Conservation (phyloP, 2,113 vertebrate species). For the Charina bottae region DNA sequence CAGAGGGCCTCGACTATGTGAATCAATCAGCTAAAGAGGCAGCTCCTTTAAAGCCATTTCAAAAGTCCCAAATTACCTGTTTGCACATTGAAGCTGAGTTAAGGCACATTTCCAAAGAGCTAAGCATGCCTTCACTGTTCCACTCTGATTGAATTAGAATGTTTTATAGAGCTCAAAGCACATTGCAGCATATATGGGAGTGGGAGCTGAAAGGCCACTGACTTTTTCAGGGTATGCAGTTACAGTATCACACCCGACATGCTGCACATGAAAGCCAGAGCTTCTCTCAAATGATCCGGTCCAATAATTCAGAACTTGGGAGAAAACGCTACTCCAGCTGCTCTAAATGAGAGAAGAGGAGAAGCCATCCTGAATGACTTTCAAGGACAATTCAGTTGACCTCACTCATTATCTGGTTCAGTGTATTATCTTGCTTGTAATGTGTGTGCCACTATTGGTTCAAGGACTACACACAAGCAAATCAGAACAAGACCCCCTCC, state of each 20-base stretch:
- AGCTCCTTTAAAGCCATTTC: background rate
- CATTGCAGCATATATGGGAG: background rate
- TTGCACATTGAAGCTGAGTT: background rate
- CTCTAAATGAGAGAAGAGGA: background rate
- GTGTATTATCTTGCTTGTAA: background rate
- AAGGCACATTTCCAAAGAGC: background rate
- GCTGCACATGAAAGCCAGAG: background rate
- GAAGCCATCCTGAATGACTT: background rate
- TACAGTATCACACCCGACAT: background rate
- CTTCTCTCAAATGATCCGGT: background rate
- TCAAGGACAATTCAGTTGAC: background rate
- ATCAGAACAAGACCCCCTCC: background rate
- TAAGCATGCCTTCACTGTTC: background rate
- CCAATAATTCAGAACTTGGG: background rate
- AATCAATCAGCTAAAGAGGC: background rate
- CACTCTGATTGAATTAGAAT: background rate
- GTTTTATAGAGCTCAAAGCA: background rate
- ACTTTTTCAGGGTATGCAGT: conserved; percentile 18
- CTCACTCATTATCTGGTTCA: background rate
- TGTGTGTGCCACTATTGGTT: background rate
- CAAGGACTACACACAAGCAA: background rate
- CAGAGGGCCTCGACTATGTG: background rate
- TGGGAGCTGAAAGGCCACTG: background rate
- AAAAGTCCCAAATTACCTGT: background rate
- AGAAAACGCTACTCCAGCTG: background rate